Evolutionary conservation across 2,888 invertebrate species (phyloP).

Genomic region (Autographa gamma): DNA sequence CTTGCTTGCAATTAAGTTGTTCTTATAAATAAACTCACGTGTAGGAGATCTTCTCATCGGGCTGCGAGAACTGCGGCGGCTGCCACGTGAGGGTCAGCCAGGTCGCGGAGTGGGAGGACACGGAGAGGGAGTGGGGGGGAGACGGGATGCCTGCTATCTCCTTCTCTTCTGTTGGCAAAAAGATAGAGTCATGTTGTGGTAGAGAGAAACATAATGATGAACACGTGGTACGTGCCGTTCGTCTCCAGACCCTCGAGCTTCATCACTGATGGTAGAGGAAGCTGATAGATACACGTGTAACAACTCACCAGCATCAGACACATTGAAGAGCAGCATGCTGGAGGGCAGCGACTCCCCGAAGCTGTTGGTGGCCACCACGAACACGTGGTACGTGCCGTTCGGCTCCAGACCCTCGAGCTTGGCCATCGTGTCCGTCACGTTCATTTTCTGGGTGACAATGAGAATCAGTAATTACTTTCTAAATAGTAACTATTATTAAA

Average conservation of each 20-base stretch:
- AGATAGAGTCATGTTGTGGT: too few species aligned
- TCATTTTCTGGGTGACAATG: conserved; percentile 89
- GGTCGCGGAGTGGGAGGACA: conserved; percentile 94
- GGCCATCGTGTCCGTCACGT: conserved; percentile 90
- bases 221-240: too few species aligned
- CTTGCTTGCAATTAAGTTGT: too few species aligned
- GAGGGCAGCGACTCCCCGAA: conserved; percentile 95
- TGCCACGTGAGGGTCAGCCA: conserved; percentile 95
- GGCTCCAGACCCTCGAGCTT: conserved; percentile 90
- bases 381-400: conserved; percentile 93
- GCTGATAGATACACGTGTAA: too few species aligned
- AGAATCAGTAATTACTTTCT: too few species aligned
- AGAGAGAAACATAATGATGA: too few species aligned
- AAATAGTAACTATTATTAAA: too few species aligned
- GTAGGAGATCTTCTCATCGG: conserved; percentile 93
- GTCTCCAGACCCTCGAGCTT: too few species aligned
- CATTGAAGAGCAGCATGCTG: conserved; percentile 93
- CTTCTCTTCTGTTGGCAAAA: conserved; percentile 67
- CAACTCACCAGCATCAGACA: conserved; percentile 88
- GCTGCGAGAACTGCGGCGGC: conserved; percentile 94
- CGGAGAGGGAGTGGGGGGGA: conserved; percentile 94
- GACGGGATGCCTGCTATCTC: conserved; percentile 92
- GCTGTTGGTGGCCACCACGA: conserved; percentile 93
- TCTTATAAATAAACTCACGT: conserved; percentile 86
- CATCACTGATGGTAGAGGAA: too few species aligned